These are phyloP conservation scores for Aplysina aerophoba DNA, from an alignment of 37 sponge, comb jelly and placozoan genomes.

Conservation along the genomic window DNA sequence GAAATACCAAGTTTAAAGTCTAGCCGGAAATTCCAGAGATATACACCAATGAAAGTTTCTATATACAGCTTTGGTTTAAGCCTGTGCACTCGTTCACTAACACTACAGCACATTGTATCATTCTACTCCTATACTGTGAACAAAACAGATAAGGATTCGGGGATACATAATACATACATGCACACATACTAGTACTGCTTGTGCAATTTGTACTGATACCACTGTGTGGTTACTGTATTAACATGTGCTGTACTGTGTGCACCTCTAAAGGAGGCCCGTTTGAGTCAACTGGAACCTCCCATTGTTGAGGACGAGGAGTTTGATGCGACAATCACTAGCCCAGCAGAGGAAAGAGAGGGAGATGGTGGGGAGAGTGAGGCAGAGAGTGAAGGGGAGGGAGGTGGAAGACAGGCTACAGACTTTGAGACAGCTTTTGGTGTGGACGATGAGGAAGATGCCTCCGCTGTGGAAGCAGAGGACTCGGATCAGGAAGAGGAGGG, in stretches of 20 bases:
- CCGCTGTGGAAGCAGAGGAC: conserved; percentile 32
- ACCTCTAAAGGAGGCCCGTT: conserved; percentile 54
- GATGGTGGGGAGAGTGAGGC: conserved; percentile 37
- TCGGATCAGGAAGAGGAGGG: conserved; percentile 49
- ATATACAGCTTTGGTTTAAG: too few species aligned
- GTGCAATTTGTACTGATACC: too few species aligned
- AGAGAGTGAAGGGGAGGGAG: not conserved
- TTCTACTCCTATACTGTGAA: too few species aligned
- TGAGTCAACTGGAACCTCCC: conserved; percentile 77
- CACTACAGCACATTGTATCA: too few species aligned
- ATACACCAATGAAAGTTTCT: too few species aligned
- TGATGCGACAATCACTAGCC: conserved; percentile 1
- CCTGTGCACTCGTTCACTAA: too few species aligned
- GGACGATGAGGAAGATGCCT: conserved; percentile 51
- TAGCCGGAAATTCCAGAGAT: too few species aligned
- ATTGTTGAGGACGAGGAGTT: conserved; percentile 68
- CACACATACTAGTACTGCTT: too few species aligned
- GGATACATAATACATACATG: too few species aligned
- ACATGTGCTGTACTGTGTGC: conserved; percentile 10
- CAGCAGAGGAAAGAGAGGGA: conserved; percentile 34
- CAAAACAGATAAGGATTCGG: too few species aligned
- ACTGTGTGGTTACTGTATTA: not conserved
- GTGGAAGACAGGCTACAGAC: not conserved
- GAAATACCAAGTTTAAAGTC: too few species aligned
- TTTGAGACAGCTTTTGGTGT: conserved; percentile 49